Conservation (phyloP, 2,113 vertebrate genomes). For the Oenanthe oenanthe region DNA sequence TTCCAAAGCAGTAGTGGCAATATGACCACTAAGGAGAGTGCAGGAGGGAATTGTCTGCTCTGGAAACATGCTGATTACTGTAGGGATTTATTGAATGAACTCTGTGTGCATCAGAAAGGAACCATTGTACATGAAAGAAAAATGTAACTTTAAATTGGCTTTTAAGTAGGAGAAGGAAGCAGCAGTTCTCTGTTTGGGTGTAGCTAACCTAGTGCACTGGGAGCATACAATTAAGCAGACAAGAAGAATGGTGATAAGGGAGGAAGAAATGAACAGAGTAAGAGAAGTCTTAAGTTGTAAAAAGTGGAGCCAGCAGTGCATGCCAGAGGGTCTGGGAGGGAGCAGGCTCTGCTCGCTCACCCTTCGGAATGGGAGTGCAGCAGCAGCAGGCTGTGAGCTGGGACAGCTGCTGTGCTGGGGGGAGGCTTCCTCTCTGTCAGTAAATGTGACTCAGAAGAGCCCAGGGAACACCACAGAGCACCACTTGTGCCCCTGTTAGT, state of each 20-base stretch:
- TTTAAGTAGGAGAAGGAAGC: not conserved
- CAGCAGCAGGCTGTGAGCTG: fast-evolving
- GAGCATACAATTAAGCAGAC: not conserved
- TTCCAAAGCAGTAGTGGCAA: not conserved
- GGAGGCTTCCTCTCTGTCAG: not conserved
- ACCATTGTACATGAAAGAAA: not conserved
- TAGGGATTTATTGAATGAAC: not conserved
- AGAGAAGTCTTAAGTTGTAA: not conserved
- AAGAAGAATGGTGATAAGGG: not conserved
- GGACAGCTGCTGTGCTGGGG: not conserved
- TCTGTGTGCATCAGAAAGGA: not conserved
- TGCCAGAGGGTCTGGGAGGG: not conserved
- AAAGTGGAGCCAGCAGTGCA: not conserved
- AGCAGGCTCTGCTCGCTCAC: fast-evolving
- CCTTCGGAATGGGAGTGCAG: not conserved
- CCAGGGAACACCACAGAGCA: not conserved
- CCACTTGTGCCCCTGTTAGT: not conserved
- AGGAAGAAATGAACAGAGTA: not conserved
- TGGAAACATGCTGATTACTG: not conserved
- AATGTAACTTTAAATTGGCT: not conserved
- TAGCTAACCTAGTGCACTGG: not conserved
- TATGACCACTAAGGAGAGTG: not conserved
- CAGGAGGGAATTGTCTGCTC: not conserved
- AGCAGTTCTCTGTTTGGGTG: not conserved
- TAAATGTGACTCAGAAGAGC: not conserved